A percentile compares a stretch with the other conserved stretches of the same genome.
Evolutionary conservation across 2,797 vertebrate genomes (phyloP).

Genomic region (Margarornis squamiger): DNA sequence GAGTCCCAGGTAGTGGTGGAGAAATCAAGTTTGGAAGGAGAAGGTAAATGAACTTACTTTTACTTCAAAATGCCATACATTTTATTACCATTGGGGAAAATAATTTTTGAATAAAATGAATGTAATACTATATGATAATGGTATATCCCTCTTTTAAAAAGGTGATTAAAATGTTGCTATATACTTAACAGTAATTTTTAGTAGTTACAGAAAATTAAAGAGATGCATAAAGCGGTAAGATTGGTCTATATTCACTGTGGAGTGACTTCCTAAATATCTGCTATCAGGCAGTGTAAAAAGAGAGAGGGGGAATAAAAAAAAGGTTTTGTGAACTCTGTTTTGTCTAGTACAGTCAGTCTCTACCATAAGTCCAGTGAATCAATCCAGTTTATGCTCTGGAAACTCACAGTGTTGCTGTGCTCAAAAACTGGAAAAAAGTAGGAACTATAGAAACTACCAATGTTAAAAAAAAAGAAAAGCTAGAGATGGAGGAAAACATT

Average conservation of each 20-base stretch:
- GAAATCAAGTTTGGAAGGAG: not conserved
- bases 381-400: not conserved
- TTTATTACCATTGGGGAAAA: not conserved
- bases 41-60: constrained; percentile 58
- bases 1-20: not conserved
- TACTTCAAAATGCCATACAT: not conserved
- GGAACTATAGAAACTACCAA: not conserved
- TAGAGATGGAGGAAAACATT: not conserved
- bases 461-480: not conserved
- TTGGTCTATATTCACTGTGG: not conserved
- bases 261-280: not conserved
- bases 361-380: not conserved
- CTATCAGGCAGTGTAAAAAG: not conserved
- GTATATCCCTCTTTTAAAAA: not conserved
- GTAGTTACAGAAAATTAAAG: not conserved
- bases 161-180: not conserved
- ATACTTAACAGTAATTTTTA: not conserved
- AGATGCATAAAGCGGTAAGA: not conserved
- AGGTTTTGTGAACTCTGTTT: not conserved
- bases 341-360: not conserved
- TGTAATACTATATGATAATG: not conserved
- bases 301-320: accelerated
- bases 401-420: not conserved
- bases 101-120: not conserved
- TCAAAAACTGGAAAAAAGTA: not conserved